phyloP scores from a whole-genome alignment of 2,113 vertebrate genomes.

The Ginglymostoma cirratum region DNA sequence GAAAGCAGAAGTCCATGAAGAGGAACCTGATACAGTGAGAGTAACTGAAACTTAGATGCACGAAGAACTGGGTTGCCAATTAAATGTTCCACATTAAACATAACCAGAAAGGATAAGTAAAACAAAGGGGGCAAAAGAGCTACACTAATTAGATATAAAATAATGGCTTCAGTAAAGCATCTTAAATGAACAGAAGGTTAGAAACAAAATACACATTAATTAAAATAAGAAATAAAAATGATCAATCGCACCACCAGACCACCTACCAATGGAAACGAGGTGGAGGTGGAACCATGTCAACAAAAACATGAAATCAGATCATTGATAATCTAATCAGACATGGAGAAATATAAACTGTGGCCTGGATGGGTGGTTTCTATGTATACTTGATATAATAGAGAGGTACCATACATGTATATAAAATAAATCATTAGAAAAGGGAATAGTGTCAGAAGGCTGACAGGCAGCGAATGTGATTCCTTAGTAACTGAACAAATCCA shows the following conservation, averaged over 20 bases:
- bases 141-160: too few relatives aligned
- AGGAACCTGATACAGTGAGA: not conserved
- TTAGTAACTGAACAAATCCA: not conserved
- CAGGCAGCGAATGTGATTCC: not conserved
- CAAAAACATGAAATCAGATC: not conserved
- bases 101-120: too few relatives aligned
- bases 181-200: too few relatives aligned
- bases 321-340: not conserved
- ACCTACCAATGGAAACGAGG: not conserved
- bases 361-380: not conserved
- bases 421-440: not conserved
- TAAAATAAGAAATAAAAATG: not conserved
- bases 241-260: not conserved
- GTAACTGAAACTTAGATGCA: not conserved
- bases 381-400: too few relatives aligned
- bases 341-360: not conserved
- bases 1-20: not conserved
- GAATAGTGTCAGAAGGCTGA: not conserved
- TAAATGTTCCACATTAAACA: too few relatives aligned
- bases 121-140: too few relatives aligned
- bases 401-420: not conserved
- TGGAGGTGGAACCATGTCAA: not conserved
- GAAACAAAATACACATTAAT: not conserved
- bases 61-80: too few relatives aligned
- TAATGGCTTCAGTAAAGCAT: too few relatives aligned